Conservation (phyloP, 2,113 vertebrate genomes). For the Mionectes macconnelli region DNA sequence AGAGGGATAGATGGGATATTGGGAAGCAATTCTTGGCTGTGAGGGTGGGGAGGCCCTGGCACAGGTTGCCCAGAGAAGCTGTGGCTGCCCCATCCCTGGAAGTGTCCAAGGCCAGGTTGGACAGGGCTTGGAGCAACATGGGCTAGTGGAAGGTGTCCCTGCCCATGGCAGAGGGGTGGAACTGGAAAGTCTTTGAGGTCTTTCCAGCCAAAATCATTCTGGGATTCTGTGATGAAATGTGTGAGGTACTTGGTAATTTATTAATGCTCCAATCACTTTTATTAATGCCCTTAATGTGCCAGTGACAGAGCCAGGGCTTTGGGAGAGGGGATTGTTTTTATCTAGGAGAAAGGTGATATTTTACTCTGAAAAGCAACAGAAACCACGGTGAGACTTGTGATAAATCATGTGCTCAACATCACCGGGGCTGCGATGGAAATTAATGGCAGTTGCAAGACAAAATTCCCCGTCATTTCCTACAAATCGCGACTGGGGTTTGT, state of each 20-base stretch:
- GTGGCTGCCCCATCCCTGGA: background rate
- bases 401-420: background rate
- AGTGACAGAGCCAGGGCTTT: background rate
- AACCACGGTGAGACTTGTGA: fast-evolving
- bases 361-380: background rate
- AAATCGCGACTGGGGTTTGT: background rate
- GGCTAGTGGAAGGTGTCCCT: background rate
- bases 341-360: background rate
- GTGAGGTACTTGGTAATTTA: background rate
- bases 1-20: background rate
- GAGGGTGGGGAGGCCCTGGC: background rate
- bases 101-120: background rate
- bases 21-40: background rate
- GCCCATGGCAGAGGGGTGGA: background rate
- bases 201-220: background rate
- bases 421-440: background rate
- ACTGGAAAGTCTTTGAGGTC: background rate
- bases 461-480: background rate
- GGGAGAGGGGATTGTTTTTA: background rate
- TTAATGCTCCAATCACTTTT: background rate
- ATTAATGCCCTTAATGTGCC: background rate
- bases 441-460: background rate
- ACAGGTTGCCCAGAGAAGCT: background rate
- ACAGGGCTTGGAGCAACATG: fast-evolving
- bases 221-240: background rate